phyloP scores from a whole-genome alignment of 2,797 vertebrate species.

The Pteropus rufus region DNA sequence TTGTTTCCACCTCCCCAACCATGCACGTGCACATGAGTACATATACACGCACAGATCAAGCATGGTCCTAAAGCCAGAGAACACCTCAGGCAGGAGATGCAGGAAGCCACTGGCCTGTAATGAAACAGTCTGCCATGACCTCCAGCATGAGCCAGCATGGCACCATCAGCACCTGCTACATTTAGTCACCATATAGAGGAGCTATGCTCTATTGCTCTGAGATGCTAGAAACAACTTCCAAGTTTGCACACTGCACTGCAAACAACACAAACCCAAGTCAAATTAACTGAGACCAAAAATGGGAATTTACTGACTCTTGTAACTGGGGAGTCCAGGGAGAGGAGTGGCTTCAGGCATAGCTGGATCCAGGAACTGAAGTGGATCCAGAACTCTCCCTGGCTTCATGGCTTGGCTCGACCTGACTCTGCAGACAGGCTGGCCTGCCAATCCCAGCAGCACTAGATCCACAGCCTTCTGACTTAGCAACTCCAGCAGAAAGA shows the following conservation, averaged over 20 bases:
- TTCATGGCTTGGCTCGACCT: background rate
- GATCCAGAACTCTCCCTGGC: background rate
- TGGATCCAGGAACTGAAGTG: background rate
- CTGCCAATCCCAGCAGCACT: background rate
- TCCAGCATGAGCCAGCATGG: background rate
- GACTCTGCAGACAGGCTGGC: background rate
- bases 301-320: background rate
- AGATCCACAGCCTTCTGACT: background rate
- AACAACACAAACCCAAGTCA: background rate
- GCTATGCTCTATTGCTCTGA: background rate
- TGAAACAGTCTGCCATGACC: background rate
- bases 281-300: background rate
- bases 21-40: background rate
- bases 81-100: background rate
- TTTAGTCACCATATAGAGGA: background rate
- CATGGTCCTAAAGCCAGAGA: background rate
- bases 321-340: background rate
- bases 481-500: background rate
- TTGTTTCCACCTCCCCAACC: background rate
- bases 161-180: background rate
- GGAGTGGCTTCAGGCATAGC: constrained; percentile 24
- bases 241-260: background rate
- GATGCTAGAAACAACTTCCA: constrained; percentile 13
- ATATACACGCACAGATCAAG: background rate
- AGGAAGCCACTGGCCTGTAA: constrained; percentile 26